Conservation (phyloP, 2,113 vertebrate genomes). For the Clarias macrocephalus region DNA sequence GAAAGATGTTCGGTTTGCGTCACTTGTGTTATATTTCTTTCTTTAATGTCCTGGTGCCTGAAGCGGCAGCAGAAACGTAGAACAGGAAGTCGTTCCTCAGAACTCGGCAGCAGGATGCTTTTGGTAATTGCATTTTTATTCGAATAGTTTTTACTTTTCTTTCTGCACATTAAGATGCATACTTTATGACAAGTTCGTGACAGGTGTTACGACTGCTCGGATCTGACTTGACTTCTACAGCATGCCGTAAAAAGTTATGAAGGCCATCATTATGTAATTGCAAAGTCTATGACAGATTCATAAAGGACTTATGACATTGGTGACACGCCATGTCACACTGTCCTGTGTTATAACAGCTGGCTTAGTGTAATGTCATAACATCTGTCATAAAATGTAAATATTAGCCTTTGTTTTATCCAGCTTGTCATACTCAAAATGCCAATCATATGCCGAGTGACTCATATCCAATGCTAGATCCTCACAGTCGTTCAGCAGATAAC, state of each 20-base stretch:
- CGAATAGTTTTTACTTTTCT: neutral
- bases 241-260: neutral
- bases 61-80: neutral
- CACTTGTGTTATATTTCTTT: neutral
- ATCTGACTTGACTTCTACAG: neutral
- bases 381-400: conserved; percentile 6
- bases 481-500: conserved; percentile 5
- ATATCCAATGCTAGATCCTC: neutral
- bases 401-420: neutral
- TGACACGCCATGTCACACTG: neutral
- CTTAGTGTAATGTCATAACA: neutral
- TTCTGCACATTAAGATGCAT: neutral
- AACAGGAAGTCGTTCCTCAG: neutral
- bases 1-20: neutral
- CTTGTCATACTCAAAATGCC: neutral
- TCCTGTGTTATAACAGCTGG: neutral
- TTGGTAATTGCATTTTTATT: neutral
- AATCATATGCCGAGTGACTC: neutral
- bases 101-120: neutral
- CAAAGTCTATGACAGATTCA: neutral
- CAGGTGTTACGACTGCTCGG: neutral
- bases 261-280: neutral
- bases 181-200: neutral
- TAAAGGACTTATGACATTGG: neutral
- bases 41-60: neutral